These are phyloP conservation scores for Melanotaenia nigrans DNA, from an alignment of 2,797 vertebrate species.

Conservation along the genomic window DNA sequence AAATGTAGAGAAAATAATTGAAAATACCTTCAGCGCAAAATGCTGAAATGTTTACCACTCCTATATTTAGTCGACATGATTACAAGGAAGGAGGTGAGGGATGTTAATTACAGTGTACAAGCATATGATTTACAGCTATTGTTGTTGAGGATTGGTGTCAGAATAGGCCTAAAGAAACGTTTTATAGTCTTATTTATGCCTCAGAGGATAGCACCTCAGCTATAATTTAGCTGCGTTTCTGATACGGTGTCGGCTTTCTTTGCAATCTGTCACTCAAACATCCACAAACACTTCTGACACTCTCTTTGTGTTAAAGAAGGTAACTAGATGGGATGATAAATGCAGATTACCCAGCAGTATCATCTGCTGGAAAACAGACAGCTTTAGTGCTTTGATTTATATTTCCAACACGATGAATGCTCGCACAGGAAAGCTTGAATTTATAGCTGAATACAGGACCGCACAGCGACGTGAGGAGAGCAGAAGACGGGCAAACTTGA, in stretches of 20 bases:
- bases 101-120: conserved; percentile 61
- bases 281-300: neutral
- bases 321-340: conserved; percentile 49
- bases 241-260: conserved; percentile 33
- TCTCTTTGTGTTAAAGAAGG: conserved; percentile 10
- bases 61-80: conserved; percentile 34
- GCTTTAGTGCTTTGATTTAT: conserved; percentile 14
- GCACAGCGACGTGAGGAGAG: neutral
- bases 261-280: conserved; percentile 37
- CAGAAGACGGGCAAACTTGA: conserved; percentile 20
- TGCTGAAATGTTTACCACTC: conserved; percentile 12
- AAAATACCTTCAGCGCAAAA: conserved; percentile 10
- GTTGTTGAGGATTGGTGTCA: conserved; percentile 44
- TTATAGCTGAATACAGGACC: neutral
- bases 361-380: conserved; percentile 8
- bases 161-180: conserved; percentile 56
- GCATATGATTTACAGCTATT: conserved; percentile 49
- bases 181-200: conserved; percentile 62
- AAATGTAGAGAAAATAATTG: conserved; percentile 26
- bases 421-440: neutral
- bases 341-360: conserved; percentile 41
- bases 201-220: conserved; percentile 11
- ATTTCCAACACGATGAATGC: conserved; percentile 21
- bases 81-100: conserved; percentile 36
- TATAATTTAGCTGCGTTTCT: conserved; percentile 38